Base-by-base conservation (phyloP, 2,113 vertebrate genomes). In the Phycodurus eques region DNA sequence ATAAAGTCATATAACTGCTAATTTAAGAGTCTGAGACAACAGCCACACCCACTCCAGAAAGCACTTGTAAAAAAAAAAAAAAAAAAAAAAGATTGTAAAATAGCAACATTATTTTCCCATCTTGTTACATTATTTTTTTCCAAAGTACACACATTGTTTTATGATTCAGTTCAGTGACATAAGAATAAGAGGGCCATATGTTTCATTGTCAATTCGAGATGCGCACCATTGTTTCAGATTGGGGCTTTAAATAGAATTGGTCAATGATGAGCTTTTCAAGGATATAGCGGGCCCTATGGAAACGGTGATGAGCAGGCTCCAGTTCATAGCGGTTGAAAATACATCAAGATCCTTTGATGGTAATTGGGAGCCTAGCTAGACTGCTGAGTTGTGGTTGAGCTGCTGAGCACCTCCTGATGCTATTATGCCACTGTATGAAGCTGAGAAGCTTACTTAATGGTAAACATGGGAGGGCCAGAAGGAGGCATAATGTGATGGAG, bases 301-400 rank as follows among this genome's bases (percentile, higher is more conserved):
- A 62, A 35, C 63, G 3, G 4, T 13, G 51, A 80, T 63, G 72
- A 77, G 77, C 56, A 67, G 76, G 74, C 80, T 80, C 67, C 54
- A 47, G 76, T 77, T 62, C 62, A 70, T n/a, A 57, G 74, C 14
- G 12, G 63, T 71, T 78, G 77, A 73, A 83, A 67, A 79, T 68
- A 68, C 14, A 10, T 33, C 1, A 60, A 68, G 84, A 81, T 79
- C 79, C 88, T 82, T 76, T 79, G 68, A 78, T 69, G 71, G 79
- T 87, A 83, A 91, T 90, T 87, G 82, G 81, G 64, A 56, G 56
- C 66, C 80, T 60, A 20, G 82, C 72, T 66, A 43, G 85, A 86
- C 80, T 13, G 69, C 81, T 84, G 75, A 83, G 80, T 64, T 39
- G 20, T 33, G 20, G 39, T n/a, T 46, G 73, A 66, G 67, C 54